phyloP scores from a whole-genome alignment of 2,888 invertebrate genomes.

The Melieria picta region DNA sequence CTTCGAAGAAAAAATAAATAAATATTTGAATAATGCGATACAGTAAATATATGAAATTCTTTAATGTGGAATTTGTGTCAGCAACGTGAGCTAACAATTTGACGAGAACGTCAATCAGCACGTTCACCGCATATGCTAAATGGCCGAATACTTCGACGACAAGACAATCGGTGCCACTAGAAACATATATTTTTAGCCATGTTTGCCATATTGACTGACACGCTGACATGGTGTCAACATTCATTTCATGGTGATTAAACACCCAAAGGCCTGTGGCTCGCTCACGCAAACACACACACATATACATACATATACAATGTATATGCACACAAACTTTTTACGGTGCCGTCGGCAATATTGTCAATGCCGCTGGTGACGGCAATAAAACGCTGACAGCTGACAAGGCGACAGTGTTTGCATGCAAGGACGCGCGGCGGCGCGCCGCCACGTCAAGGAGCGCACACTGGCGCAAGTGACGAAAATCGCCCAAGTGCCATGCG shows the following conservation, averaged over 20 bases:
- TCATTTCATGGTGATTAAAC: constrained; percentile 31
- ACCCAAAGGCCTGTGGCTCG: constrained; percentile 13
- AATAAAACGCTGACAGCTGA: constrained; percentile 44
- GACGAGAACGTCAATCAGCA: too few relatives aligned
- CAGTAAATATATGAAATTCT: too few relatives aligned
- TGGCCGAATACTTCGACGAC: too few relatives aligned
- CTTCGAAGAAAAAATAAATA: too few relatives aligned
- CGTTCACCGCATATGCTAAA: too few relatives aligned
- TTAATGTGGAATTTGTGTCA: too few relatives aligned
- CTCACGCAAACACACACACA: constrained; percentile 12
- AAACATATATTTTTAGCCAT: too few relatives aligned
- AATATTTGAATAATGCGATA: too few relatives aligned
- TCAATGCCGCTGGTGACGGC: constrained; percentile 21
- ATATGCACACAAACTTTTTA: neutral
- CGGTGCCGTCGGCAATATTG: constrained; percentile 13
- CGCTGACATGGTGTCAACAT: constrained; percentile 35
- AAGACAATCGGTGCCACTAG: too few relatives aligned
- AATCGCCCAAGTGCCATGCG: neutral
- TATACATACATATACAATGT: constrained; percentile 5
- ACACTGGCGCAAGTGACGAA: neutral
- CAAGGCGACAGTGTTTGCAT: constrained; percentile 47
- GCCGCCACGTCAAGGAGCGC: neutral
- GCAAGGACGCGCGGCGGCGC: constrained; percentile 20
- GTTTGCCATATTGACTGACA: constrained; percentile 18
- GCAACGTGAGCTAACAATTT: too few relatives aligned